A percentile compares a stretch with the other conserved stretches of the same genome.
Conservation (phyloP, 2,888 invertebrate species). For the Drosophila maculinotata region DNA sequence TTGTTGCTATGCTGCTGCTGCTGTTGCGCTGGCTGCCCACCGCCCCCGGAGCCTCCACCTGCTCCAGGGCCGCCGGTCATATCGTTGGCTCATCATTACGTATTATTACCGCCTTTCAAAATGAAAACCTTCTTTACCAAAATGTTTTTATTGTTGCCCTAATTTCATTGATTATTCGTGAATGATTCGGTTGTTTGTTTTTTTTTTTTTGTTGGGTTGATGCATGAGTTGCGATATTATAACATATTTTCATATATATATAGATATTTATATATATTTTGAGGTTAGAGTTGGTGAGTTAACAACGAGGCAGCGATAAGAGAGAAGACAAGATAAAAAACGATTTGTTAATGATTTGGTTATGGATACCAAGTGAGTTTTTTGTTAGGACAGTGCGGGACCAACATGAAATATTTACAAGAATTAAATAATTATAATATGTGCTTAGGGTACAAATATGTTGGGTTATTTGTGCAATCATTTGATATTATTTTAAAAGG, state of each 20-base stretch:
- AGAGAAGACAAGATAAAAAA: conserved; percentile 79
- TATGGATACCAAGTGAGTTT: conserved; percentile 42
- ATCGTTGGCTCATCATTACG: conserved; percentile 86
- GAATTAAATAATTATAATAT: not conserved
- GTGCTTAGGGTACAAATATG: no score
- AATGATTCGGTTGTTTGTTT: conserved; percentile 41
- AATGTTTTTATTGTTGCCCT: conserved; percentile 85
- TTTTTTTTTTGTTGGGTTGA: conserved; percentile 37
- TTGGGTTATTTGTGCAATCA: not conserved
- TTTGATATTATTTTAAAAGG: not conserved
- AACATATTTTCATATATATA: conserved; percentile 27
- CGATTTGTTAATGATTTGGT: conserved; percentile 76
- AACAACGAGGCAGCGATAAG: conserved; percentile 73
- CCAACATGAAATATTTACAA: conserved; percentile 9
- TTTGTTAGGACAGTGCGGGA: conserved; percentile 24
- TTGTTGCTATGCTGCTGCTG: conserved; percentile 48
- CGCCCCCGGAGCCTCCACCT: conserved; percentile 69
- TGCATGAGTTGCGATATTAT: conserved; percentile 41
- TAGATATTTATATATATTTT: conserved; percentile 30
- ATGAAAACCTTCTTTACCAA: conserved; percentile 86
- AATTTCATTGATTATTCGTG: conserved; percentile 33
- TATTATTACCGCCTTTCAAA: conserved; percentile 85
- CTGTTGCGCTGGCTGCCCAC: conserved; percentile 55
- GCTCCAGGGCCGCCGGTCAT: conserved; percentile 84
- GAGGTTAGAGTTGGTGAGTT: conserved; percentile 50